These are phyloP conservation scores for Platygyra sinensis DNA, from an alignment of 64 coral and sea anemone genomes.

Conservation along the genomic window DNA sequence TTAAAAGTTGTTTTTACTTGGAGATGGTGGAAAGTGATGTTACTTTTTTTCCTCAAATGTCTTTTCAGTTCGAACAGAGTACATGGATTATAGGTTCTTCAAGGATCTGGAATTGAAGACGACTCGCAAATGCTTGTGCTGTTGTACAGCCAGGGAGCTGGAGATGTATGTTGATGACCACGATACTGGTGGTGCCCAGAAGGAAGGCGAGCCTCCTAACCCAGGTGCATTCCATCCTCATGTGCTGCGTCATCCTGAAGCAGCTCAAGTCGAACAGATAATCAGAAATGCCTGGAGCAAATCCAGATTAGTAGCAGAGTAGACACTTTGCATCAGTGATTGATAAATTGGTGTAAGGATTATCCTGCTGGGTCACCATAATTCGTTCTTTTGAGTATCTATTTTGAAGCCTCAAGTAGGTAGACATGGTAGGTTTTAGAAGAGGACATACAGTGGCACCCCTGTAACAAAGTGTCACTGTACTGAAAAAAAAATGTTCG, in stretches of 20 bases:
- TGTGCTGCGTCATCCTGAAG: conserved; percentile 90
- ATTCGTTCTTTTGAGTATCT: too few relatives aligned
- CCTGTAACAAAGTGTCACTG: too few relatives aligned
- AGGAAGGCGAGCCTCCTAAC: conserved; percentile 69
- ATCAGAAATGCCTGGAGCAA: conserved; percentile 92
- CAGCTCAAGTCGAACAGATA: conserved; percentile 82
- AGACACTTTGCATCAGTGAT: neutral
- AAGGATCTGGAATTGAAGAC: conserved; percentile 95
- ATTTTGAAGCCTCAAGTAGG: too few relatives aligned
- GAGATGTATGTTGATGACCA: conserved; percentile 96
- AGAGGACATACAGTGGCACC: too few relatives aligned
- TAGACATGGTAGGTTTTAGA: too few relatives aligned
- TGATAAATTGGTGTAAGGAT: too few relatives aligned
- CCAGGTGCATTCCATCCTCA: conserved; percentile 89
- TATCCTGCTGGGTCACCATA: too few relatives aligned
- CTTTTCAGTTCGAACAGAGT: conserved; percentile 87
- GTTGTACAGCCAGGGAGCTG: conserved; percentile 76
- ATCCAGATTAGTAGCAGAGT: conserved; percentile 90
- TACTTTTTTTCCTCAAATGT: neutral
- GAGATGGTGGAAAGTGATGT: too few relatives aligned
- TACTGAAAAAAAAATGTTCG: too few relatives aligned
- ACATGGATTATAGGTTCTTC: conserved; percentile 98
- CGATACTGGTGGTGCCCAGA: conserved; percentile 70
- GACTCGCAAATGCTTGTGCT: conserved; percentile 84
- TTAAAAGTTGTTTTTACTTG: too few relatives aligned